phyloP scores from a whole-genome alignment of 2,888 invertebrate genomes.

The Rosalia funebris region DNA sequence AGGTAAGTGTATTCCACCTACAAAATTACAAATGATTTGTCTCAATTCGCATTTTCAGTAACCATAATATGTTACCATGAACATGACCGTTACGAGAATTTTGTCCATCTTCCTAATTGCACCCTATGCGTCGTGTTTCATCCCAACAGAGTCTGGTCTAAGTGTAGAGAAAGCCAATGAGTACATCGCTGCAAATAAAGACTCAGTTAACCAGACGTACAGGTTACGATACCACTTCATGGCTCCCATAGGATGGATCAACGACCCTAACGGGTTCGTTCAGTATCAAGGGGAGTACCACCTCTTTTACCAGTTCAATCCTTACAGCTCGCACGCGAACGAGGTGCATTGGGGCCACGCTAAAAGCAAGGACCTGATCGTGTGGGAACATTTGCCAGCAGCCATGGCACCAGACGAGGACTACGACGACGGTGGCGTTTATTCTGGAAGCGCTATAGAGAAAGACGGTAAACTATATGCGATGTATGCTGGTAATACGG shows the following conservation, averaged over 20 bases:
- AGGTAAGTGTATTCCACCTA: too few relatives aligned
- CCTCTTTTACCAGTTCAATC: conserved; percentile 67
- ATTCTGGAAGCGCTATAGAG: conserved; percentile 66
- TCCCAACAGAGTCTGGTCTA: background rate
- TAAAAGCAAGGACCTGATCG: conserved; percentile 63
- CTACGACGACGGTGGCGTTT: conserved; percentile 62
- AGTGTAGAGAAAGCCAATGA: conserved; percentile 14
- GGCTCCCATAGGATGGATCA: conserved; percentile 65
- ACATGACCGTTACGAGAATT: background rate
- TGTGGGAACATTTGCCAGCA: conserved; percentile 65
- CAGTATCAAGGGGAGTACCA: conserved; percentile 63
- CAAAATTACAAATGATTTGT: too few relatives aligned
- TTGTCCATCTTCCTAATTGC: background rate
- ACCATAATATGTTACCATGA: too few relatives aligned
- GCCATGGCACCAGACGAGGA: conserved; percentile 64
- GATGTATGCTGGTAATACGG: conserved; percentile 63
- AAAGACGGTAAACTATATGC: conserved; percentile 60
- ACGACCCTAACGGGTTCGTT: conserved; percentile 69
- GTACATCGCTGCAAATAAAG: conserved; percentile 16
- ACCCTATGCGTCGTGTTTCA: background rate
- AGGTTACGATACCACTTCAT: conserved; percentile 32
- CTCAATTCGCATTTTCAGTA: too few relatives aligned
- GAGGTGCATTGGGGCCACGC: conserved; percentile 68
- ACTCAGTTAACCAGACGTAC: conserved; percentile 13
- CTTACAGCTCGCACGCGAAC: conserved; percentile 58